Evolutionary conservation across 2,113 vertebrate species (phyloP).

Genomic region (Sylvia atricapilla): DNA sequence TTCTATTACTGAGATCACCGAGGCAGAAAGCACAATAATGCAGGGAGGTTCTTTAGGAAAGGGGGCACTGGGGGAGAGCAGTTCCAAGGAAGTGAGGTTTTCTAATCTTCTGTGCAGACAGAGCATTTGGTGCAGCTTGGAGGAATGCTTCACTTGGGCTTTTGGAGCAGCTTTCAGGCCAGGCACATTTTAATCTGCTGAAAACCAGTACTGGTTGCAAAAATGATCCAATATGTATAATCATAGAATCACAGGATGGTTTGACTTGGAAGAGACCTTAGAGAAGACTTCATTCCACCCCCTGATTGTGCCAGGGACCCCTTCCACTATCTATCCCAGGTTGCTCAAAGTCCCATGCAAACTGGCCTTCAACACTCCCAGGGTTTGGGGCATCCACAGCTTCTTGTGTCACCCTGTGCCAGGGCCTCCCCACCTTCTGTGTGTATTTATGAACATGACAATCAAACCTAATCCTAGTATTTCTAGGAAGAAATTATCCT

Average conservation of each 20-base stretch:
- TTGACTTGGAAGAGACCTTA: background rate
- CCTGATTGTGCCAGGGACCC: background rate
- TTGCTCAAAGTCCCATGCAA: background rate
- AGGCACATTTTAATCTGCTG: background rate
- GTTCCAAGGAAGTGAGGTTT: background rate
- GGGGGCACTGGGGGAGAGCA: background rate
- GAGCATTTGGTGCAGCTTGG: background rate
- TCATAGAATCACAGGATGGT: background rate
- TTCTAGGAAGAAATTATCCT: background rate
- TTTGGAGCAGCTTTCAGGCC: background rate
- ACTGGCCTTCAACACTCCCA: background rate
- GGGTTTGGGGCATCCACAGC: background rate
- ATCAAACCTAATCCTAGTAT: background rate
- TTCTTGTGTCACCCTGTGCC: background rate
- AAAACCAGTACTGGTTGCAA: background rate
- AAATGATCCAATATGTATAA: background rate
- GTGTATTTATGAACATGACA: background rate
- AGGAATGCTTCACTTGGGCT: conserved; percentile 6
- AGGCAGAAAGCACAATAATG: conserved; percentile 53
- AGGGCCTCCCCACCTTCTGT: background rate
- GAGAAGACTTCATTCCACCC: background rate
- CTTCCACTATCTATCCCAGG: background rate
- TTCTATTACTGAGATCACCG: conserved; percentile 37
- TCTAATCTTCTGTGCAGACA: background rate
- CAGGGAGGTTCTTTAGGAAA: background rate